A percentile compares a stretch with the other conserved stretches of the same genome.
Conservation (phyloP, 2,797 vertebrate genomes). For the Lepilemur septentrionalis region DNA sequence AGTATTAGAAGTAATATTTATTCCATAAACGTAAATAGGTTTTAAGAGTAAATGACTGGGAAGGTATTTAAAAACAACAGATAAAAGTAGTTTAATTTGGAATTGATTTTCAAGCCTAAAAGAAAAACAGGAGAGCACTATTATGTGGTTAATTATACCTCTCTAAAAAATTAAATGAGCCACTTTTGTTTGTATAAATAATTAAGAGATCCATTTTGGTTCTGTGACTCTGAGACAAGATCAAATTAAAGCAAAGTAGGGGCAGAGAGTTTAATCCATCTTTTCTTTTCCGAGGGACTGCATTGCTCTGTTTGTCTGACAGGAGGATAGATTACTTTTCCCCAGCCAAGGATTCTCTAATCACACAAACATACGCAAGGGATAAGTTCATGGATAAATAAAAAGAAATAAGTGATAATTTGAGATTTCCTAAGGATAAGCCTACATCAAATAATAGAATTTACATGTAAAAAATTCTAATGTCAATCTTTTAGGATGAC, state of each 20-base stretch:
- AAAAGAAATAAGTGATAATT: background rate
- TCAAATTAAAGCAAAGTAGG: conserved; percentile 15
- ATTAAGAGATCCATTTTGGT: conserved; percentile 43
- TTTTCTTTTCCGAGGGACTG: conserved; percentile 11
- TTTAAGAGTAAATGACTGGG: conserved; percentile 13
- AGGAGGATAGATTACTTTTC: conserved; percentile 29
- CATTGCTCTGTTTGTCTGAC: conserved; percentile 22
- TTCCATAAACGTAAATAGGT: background rate
- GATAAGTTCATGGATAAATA: background rate
- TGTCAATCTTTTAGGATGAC: background rate
- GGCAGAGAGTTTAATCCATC: background rate
- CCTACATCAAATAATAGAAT: background rate
- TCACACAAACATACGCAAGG: background rate
- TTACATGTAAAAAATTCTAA: background rate
- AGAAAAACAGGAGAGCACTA: background rate
- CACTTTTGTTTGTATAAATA: conserved; percentile 41
- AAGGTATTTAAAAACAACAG: background rate
- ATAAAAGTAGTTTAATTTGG: conserved; percentile 2
- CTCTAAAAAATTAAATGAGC: conserved; percentile 7
- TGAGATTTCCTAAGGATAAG: background rate
- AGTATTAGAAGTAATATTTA: background rate
- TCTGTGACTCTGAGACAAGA: conserved; percentile 38
- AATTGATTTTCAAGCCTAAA: conserved; percentile 33
- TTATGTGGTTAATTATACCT: background rate
- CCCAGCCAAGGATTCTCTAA: background rate